These are phyloP conservation scores for Eudemis profundana DNA, from an alignment of 2,888 invertebrate species.

Conservation along the genomic window DNA sequence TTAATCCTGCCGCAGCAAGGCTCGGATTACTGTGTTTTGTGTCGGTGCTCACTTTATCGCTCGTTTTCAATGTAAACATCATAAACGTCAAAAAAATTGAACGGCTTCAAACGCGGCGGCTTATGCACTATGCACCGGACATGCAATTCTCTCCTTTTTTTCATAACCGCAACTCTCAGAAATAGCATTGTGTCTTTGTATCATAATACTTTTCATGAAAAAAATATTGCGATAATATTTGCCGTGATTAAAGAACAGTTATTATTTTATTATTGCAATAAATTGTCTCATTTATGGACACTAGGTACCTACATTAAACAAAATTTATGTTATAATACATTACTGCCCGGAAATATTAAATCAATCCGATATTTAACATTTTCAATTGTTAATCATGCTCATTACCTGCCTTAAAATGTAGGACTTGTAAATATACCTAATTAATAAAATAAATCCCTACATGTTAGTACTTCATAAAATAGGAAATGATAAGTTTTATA, in stretches of 20 bases:
- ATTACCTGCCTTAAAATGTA: background rate
- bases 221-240: too few species aligned
- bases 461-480: too few species aligned
- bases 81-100: conserved; percentile 53
- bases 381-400: background rate
- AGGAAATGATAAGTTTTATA: too few species aligned
- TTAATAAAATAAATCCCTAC: background rate
- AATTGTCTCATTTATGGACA: background rate
- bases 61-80: conserved; percentile 63
- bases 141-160: conserved; percentile 26
- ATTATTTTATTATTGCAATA: background rate
- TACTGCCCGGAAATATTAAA: background rate
- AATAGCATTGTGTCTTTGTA: background rate
- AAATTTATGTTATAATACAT: background rate
- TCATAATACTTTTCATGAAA: background rate
- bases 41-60: conserved; percentile 69
- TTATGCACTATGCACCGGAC: conserved; percentile 33
- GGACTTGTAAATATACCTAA: background rate
- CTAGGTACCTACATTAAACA: background rate
- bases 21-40: conserved; percentile 77
- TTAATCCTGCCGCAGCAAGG: conserved; percentile 75
- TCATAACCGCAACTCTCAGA: conserved; percentile 21
- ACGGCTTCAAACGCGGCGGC: conserved; percentile 21
- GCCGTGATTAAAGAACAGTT: background rate
- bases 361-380: background rate